Evolutionary conservation across 2,797 vertebrate species (phyloP).

Genomic region (Sebastes oblongus): DNA sequence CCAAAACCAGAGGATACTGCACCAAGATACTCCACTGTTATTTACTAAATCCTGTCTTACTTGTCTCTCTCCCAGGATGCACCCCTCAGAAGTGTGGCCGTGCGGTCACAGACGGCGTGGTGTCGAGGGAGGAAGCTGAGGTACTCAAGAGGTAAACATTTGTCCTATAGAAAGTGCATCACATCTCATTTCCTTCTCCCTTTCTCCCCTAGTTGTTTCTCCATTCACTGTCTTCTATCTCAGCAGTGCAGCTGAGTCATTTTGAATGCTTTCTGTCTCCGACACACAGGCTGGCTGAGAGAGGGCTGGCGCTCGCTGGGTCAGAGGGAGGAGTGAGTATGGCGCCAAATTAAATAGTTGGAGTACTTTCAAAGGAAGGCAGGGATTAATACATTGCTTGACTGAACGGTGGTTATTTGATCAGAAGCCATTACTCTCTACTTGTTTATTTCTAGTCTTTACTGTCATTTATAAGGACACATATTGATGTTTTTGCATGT

Average conservation of each 20-base stretch:
- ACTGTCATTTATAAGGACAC: not conserved
- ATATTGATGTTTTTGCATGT: not conserved
- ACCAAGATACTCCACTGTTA: not conserved
- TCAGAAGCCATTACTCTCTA: not conserved
- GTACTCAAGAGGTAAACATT: conserved; percentile 85
- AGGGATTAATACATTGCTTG: not conserved
- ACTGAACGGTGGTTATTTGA: not conserved
- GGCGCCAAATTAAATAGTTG: not conserved
- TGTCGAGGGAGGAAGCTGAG: conserved; percentile 88
- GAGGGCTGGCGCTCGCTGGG: conserved; percentile 91
- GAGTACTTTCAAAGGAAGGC: not conserved
- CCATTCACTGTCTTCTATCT: not conserved
- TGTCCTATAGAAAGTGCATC: not conserved
- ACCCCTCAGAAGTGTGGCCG: conserved; percentile 92
- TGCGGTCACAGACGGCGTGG: conserved; percentile 85
- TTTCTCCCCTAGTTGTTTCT: not conserved
- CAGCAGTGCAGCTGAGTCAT: not conserved
- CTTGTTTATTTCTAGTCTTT: not conserved
- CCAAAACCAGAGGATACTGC: not conserved
- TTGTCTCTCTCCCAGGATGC: conserved; percentile 82
- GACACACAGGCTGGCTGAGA: conserved; percentile 90
- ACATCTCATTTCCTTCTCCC: not conserved
- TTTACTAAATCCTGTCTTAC: not conserved
- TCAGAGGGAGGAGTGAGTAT: conserved; percentile 94
- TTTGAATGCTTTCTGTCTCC: conserved; percentile 27